Evolutionary conservation across 2,113 vertebrate species (phyloP), one percentile per base, ranked within the genome.

Genomic region (Gobiocypris rarus): DNA sequence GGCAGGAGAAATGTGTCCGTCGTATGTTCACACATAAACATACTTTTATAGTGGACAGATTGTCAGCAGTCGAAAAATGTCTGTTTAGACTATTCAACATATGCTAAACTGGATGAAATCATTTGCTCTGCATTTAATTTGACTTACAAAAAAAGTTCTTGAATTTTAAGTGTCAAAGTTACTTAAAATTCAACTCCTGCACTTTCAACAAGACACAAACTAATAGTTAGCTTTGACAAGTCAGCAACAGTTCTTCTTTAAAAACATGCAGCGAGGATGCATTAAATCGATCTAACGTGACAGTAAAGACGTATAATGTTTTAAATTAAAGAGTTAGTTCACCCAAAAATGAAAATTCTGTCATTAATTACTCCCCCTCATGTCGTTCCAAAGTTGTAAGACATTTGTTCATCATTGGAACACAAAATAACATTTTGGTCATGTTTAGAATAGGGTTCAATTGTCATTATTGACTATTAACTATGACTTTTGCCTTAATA

Each of bases 1-100:
- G 92, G 91, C 91, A 88, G 89, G 86, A 71, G 88, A 81, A 78
- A 45, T 59, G 50, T 73, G 19, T 76, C 38, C 4, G 45, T 31
- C 15, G 15, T 83, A 77, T 19, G 34, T 67, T 63, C 52, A 34
- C 50, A 17, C 41, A 45, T 22, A 76, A 54, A 82, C 45, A 58
- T 31, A 38, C 22, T 63, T 67, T 63, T 69, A 31, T 56, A 41
- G 41, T 15, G 67, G 75, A 80, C 75, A 80, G 83, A 84, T 73
- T 84, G 75, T 48, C 38, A 14, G 52, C 69, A 59, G 65, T 31
- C 54, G 19, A 70, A 74, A 58, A 45, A 38, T 54, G 34, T 43
- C 38, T 61, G 56, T 71, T 61, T 56, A 45, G 65, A 58, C 41
- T 4, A 38, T 73, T 80, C 65, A 80, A 48, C n/a, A 69, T 70